Evolutionary conservation across 2,797 vertebrate species (phyloP), one percentile per base, ranked within the genome.

Genomic region (Merluccius polli): DNA sequence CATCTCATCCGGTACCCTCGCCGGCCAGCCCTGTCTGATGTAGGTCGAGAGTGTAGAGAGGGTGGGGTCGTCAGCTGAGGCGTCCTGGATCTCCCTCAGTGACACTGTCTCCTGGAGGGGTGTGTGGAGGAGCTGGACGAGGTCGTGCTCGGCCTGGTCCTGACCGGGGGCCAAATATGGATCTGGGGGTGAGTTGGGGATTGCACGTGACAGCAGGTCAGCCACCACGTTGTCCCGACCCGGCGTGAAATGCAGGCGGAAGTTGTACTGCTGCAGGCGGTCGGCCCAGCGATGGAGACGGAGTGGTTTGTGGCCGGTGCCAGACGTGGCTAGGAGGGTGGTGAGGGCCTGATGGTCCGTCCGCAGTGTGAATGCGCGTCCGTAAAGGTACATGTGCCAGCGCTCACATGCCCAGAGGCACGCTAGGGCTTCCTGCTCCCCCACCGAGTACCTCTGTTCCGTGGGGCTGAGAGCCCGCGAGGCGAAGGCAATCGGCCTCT

Each of bases 21-120:
- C 4, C 7, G 69, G 80, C 70, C 82, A 75, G 38, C 70, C 71
- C 6, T 73, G 27, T 6, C 73, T 63, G 12, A 79, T 76, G 70
- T 72, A 76, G 11, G 63, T 70, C 2, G 32, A 71, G 35, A 77
- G 68, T 7, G 29, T 21, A 27, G 68, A 70, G 33, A 77, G 41
- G n/a, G 70, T 9, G 33, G 67, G 67, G 38, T 77, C 77, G 27
- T 48, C 11, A 18, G 30, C 75, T 16, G 71, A 80, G 7, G 48
- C 73, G 2, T 71, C 35, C 73, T 80, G 70, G 13, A 79, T 69
- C 44, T 79, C 71, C 18, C 38, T n/a, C 21, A 59, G 77, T 6
- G 77, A 76, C 6, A 75, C 59, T 0, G 41, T 76, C 6, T 12
- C 27, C 72, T 36, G 63, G 3, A 75, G 77, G 0, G 70, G 77